Conservation (phyloP, 2,797 vertebrate genomes). For the Luscinia megarhynchos region DNA sequence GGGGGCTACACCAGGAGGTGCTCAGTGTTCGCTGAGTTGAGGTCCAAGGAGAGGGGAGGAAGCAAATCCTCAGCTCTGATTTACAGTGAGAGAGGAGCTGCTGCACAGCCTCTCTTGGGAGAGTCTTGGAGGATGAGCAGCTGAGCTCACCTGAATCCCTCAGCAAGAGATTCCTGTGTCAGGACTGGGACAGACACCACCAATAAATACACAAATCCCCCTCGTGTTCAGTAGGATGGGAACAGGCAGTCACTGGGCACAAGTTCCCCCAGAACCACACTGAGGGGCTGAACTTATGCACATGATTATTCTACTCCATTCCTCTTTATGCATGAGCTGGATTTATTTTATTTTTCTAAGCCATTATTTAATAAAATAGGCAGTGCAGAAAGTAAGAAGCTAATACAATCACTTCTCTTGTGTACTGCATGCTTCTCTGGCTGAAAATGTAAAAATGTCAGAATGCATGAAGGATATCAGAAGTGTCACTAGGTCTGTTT, state of each 20-base stretch:
- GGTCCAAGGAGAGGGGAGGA: not conserved
- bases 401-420: slow-evolving; percentile 35
- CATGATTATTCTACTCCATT: slow-evolving; percentile 3
- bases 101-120: not conserved
- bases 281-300: not conserved
- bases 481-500: not conserved
- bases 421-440: slow-evolving; percentile 13
- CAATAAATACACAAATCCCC: not conserved
- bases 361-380: slow-evolving; percentile 56
- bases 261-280: not conserved
- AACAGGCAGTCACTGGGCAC: not conserved
- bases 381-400: slow-evolving; percentile 46
- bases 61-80: not conserved
- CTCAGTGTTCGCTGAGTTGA: not conserved
- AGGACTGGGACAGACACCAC: not conserved
- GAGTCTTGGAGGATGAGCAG: not conserved
- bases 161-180: not conserved
- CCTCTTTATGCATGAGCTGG: slow-evolving; percentile 56
- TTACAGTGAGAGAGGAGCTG: not conserved
- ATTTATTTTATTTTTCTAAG: slow-evolving; percentile 61
- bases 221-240: not conserved
- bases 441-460: slow-evolving; percentile 48
- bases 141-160: not conserved
- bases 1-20: not conserved
- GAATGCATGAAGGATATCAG: slow-evolving; percentile 2